These are phyloP conservation scores for Lasaia peninsularis DNA, from an alignment of 1,140 invertebrate species.

Conservation along the genomic window DNA sequence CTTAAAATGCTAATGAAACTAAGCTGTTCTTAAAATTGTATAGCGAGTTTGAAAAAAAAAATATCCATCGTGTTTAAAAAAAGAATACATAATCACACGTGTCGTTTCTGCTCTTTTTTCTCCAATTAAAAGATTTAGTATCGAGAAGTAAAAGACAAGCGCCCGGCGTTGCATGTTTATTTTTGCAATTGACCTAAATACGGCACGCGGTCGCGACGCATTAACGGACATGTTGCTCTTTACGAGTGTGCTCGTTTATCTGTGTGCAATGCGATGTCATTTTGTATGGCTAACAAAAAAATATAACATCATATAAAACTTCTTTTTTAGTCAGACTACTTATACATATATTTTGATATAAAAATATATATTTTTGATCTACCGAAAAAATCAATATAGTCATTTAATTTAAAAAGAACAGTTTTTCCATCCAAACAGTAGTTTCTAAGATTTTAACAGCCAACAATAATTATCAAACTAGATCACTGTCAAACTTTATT, in stretches of 20 bases:
- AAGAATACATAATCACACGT: not conserved
- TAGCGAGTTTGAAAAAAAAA: no score
- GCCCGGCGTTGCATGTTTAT: constrained; percentile 43
- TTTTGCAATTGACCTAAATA: constrained; percentile 66
- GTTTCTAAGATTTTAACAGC: no score
- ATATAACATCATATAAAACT: not conserved
- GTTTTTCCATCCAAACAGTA: no score
- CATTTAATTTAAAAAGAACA: no score
- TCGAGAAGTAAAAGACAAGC: constrained; percentile 21
- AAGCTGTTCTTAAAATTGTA: no score
- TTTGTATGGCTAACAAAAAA: constrained; percentile 30
- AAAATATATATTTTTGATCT: no score
- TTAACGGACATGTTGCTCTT: constrained; percentile 38
- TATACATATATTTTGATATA: not conserved
- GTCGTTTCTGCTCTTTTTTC: constrained; percentile 3
- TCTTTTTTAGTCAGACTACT: not conserved
- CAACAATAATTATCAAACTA: no score
- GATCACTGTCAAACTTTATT: no score
- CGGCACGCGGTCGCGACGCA: constrained; percentile 45
- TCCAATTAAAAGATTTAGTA: constrained; percentile 18
- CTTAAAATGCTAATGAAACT: no score
- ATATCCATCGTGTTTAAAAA: no score
- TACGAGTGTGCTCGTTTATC: constrained; percentile 29
- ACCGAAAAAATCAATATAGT: no score
- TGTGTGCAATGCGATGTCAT: constrained; percentile 40